Base-by-base conservation (phyloP, 2,113 vertebrate species). In the Ellobius talpinus region DNA sequence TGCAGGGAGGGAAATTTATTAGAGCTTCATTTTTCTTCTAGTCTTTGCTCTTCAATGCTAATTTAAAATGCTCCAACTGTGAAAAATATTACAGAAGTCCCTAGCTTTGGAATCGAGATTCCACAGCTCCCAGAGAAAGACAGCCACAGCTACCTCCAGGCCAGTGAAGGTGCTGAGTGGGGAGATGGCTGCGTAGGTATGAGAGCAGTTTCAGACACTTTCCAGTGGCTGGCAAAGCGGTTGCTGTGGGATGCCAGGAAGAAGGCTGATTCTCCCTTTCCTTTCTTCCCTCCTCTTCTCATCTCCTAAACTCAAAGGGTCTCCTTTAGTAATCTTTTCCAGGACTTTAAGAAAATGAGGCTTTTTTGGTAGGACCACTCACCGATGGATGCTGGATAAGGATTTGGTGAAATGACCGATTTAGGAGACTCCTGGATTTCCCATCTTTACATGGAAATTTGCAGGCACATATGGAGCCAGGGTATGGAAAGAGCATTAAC, bases 61-160 rank as follows among this genome's bases (percentile, higher is more conserved):
- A 94, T 93, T 96, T 96, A 96, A 96, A 94, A 95, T 52, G 85
- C 45, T 89, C 78, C 55, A 88, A 76, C 55, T 95, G 81, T 3
- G 81, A 87, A 93, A 93, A 90, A 78, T 58, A 89, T 58, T 21
- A 17, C 55, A 47, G 74, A 89, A 84, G 55, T 78, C 66, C 74
- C 76, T 50, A 66, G 23, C 45, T n/a, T 87, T 87, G 91, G 29
- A 92, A 61, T 4, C 93, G 85, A 85, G 70, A 92, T 63, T 86
- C 73, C 85, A 6, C 7, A 82, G 52, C 33, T 77, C 50, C 85
- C 65, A 16, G 39, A 72, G 95, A 89, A 65, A 79, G 66, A 24
- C 39, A 85, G 79, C 14, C 45, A 0, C 26, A 42, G 21, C 31
- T 42, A 26, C 50, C 58, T 24, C 39, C 45, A 90, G 50, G 42